Evolutionary conservation across 2,888 invertebrate genomes (phyloP).

Genomic region (Sericinus montela): DNA sequence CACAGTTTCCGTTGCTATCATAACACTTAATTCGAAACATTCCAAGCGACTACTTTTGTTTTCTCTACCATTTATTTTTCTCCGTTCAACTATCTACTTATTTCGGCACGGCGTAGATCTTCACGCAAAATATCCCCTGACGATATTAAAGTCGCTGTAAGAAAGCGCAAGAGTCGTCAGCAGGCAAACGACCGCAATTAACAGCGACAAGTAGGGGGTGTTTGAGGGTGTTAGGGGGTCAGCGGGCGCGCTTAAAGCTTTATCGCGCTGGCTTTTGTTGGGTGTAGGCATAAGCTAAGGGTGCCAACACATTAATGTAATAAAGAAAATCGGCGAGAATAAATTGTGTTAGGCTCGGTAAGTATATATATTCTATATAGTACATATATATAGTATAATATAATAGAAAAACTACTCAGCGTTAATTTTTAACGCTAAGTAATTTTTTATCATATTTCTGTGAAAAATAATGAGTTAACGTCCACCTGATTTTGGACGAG

Average conservation of each 20-base stretch:
- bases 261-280: constrained; percentile 18
- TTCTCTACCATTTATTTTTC: background rate
- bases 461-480: too few relatives aligned
- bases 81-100: constrained; percentile 1
- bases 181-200: constrained; percentile 40
- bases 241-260: constrained; percentile 33
- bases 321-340: background rate
- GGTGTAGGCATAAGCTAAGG: constrained; percentile 16
- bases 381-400: too few relatives aligned
- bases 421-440: too few relatives aligned
- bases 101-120: constrained; percentile 7
- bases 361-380: too few relatives aligned
- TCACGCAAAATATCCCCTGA: constrained; percentile 18
- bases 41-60: background rate
- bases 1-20: background rate
- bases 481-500: too few relatives aligned
- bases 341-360: too few relatives aligned
- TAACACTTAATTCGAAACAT: background rate
- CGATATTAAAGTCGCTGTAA: constrained; percentile 17
- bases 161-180: constrained; percentile 31
- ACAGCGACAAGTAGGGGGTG: constrained; percentile 28
- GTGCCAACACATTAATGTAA: constrained; percentile 34
- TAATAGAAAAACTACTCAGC: too few relatives aligned
- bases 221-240: constrained; percentile 22
- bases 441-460: too few relatives aligned